Percentiles rank a stretch among this genome's conserved stretches.
Evolutionary conservation across 2,888 invertebrate genomes (phyloP).

Genomic region (Sesia bembeciformis): DNA sequence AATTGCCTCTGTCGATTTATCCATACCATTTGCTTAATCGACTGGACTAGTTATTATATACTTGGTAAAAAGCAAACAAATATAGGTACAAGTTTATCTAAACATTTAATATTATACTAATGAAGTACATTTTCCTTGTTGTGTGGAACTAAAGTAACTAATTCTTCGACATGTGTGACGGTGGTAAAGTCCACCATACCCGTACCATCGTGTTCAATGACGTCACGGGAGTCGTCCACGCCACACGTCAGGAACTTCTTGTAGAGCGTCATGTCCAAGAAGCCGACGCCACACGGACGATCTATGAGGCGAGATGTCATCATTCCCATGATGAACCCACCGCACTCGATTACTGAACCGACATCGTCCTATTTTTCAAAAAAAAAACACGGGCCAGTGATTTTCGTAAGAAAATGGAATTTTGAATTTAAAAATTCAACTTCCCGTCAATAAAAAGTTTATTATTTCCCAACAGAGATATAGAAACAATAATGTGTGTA

Average conservation of each 20-base stretch:
- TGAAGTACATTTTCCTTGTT: no score
- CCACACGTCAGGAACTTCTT: slow-evolving; percentile 56
- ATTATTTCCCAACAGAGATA: neutral
- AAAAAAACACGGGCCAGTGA: neutral
- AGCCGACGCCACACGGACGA: slow-evolving; percentile 56
- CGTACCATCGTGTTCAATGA: slow-evolving; percentile 32
- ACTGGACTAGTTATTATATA: no score
- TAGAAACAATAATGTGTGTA: no score
- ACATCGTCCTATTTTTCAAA: slow-evolving; percentile 45
- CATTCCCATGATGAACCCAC: slow-evolving; percentile 45
- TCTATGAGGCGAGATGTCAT: slow-evolving; percentile 55
- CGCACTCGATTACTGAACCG: slow-evolving; percentile 47
- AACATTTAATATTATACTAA: no score
- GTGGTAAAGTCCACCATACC: neutral
- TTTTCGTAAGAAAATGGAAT: neutral
- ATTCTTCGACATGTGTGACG: no score
- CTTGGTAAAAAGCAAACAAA: no score
- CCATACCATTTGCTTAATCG: no score
- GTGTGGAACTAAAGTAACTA: no score
- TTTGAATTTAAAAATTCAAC: neutral
- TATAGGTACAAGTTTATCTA: no score
- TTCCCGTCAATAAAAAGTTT: neutral
- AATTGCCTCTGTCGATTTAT: no score
- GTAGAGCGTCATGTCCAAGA: slow-evolving; percentile 37
- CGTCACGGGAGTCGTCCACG: slow-evolving; percentile 55